Percentiles rank a stretch among this genome's conserved stretches.
These are phyloP conservation scores for Arctocebus calabarensis DNA, from an alignment of 2,797 vertebrate genomes.

Conservation along the genomic window DNA sequence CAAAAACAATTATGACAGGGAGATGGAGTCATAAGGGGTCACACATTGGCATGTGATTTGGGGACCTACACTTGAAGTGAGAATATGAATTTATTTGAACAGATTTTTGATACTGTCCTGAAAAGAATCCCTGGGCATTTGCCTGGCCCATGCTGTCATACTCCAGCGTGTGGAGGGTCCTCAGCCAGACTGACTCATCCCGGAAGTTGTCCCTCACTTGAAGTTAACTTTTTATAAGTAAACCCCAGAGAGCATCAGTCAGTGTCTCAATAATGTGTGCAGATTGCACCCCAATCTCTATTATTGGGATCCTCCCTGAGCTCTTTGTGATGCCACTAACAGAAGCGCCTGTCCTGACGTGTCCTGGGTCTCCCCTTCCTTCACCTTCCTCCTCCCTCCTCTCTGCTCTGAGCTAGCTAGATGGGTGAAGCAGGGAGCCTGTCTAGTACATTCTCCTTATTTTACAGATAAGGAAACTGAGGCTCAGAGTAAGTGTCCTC, in stretches of 20 bases:
- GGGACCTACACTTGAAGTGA: background rate
- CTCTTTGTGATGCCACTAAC: background rate
- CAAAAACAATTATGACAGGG: background rate
- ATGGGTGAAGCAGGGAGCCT: accelerated
- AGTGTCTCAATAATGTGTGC: background rate
- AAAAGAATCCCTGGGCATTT: background rate
- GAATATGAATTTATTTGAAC: background rate
- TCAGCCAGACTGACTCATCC: background rate
- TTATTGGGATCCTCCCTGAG: background rate
- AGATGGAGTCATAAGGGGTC: background rate
- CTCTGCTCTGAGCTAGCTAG: background rate
- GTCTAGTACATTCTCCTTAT: background rate
- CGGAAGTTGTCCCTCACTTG: background rate
- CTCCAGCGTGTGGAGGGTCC: accelerated
- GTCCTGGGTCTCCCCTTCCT: background rate
- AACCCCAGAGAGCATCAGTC: background rate
- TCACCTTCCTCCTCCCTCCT: background rate
- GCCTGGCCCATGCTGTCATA: accelerated
- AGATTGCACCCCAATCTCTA: background rate
- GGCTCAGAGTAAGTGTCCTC: background rate
- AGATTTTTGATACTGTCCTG: background rate
- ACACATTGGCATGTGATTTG: background rate
- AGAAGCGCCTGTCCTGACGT: accelerated
- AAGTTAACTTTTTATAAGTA: background rate
- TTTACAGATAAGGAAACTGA: slow-evolving; percentile 66